A percentile compares a stretch with the other conserved stretches of the same genome.
phyloP scores from a whole-genome alignment of 2,797 vertebrate genomes.

The Hypotaenidia philippensis region DNA sequence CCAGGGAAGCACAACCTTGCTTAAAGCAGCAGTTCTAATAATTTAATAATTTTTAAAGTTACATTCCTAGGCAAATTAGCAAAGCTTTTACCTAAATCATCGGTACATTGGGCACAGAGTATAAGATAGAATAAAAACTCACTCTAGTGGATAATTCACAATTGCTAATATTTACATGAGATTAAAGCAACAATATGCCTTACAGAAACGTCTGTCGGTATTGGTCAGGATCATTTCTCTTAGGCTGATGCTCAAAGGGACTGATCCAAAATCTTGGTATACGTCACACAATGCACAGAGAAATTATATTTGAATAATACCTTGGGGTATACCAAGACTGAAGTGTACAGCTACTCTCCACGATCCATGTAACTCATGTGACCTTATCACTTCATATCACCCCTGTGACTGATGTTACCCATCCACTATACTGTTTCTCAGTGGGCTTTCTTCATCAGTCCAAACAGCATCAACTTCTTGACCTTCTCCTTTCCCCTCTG shows the following conservation, averaged over 20 bases:
- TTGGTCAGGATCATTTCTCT: background rate
- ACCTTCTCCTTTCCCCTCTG: background rate
- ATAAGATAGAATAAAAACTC: background rate
- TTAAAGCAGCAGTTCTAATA: background rate
- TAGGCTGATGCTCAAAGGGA: background rate
- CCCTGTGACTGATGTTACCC: constrained; percentile 11
- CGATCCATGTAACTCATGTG: background rate
- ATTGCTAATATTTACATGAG: background rate
- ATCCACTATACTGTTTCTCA: background rate
- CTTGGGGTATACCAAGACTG: constrained; percentile 25
- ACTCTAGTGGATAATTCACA: background rate
- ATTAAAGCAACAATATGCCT: background rate
- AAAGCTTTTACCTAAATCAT: background rate
- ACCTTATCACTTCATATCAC: background rate
- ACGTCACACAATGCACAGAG: background rate
- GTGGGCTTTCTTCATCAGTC: background rate
- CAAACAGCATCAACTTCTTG: background rate
- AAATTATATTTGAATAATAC: constrained; percentile 34
- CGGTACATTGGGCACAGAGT: background rate
- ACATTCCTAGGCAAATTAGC: background rate
- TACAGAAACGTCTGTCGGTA: background rate
- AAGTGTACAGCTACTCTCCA: background rate
- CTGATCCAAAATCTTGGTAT: background rate
- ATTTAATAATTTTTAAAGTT: background rate
- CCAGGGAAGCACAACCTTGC: background rate